Base-by-base conservation (phyloP, 2,797 vertebrate species). In the Myotis vivesi region DNA sequence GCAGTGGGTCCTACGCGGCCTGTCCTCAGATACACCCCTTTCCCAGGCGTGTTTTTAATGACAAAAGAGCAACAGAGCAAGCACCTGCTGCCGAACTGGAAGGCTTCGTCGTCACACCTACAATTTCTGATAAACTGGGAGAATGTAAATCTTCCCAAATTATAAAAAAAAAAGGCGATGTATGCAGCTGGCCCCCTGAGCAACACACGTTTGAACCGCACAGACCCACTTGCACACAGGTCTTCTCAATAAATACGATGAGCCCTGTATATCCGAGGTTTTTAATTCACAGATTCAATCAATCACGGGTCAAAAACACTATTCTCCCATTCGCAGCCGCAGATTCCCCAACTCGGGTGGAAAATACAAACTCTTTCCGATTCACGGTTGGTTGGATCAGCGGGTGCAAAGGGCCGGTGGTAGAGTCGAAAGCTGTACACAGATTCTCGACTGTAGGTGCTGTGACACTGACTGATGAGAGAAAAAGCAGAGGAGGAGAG, bases 111-210 rank as follows among this genome's bases (percentile, higher is more conserved):
- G 17, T 30, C 77, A 44, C 20, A 33, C n/a, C 44, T 76, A 15
- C 66, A 81, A 69, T 64, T 93, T 76, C 53, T 41, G 20, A 46
- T 76, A 96, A 80, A 68, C 41, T 59, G 15, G 23, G 22, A 68
- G 64, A 71, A 88, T n/a, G 59, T 53, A 59, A 84, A 69, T 73
- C 57, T 88, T 57, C 69, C 33, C 22, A 64, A 87, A 79, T 90
- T 66, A 59, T 10, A 84, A 19, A 13, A 46, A 46, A 46, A 46
- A 12, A 77, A 89, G 17, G 7, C 0, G 5, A 55, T 51, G 79
- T 71, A 38, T 57, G 22, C 30, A 49, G 30, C 4, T 33, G 41
- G 6, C 30, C 12, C 8, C 19, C 30, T 25, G 59, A 33, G 23
- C 30, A 82, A 16, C 38, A n/a, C 59, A 44, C 19, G 7, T 33